These are phyloP conservation scores for Argyrosomus japonicus DNA, from an alignment of 2,113 vertebrate species.

Conservation along the genomic window DNA sequence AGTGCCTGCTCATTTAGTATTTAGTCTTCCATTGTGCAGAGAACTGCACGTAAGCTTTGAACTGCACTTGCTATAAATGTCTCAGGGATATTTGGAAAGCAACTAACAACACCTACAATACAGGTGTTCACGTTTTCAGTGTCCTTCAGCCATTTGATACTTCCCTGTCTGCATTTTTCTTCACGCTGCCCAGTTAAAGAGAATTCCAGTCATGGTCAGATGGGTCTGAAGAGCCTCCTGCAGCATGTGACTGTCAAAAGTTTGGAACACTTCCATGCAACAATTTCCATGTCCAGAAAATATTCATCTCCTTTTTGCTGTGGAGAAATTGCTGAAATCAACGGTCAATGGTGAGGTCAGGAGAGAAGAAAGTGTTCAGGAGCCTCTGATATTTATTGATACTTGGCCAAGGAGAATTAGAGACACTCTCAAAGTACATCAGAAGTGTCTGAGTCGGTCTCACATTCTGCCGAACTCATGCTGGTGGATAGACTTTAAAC, in stretches of 20 bases:
- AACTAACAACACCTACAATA: conserved; percentile 14
- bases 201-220: conserved; percentile 38
- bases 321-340: too few relatives aligned
- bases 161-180: conserved; percentile 41
- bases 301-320: not conserved
- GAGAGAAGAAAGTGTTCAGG: too few relatives aligned
- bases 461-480: too few relatives aligned
- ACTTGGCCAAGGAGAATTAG: too few relatives aligned
- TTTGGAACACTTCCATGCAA: conserved; percentile 45
- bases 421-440: too few relatives aligned
- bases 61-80: rapidly evolving
- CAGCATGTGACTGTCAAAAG: conserved; percentile 29
- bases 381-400: too few relatives aligned
- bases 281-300: conserved; percentile 6
- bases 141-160: conserved; percentile 68
- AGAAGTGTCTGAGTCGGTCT: too few relatives aligned
- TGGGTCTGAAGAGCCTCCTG: conserved; percentile 43
- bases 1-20: conserved; percentile 42
- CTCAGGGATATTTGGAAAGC: conserved; percentile 45
- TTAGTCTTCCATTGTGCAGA: conserved; percentile 51
- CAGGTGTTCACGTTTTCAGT: conserved; percentile 42
- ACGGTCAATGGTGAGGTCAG: too few relatives aligned
- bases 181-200: rapidly evolving
- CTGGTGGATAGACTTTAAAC: too few relatives aligned
- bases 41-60: conserved; percentile 15